These are phyloP conservation scores for Dysmachus trigonus DNA, from an alignment of 2,888 invertebrate species.

Conservation along the genomic window DNA sequence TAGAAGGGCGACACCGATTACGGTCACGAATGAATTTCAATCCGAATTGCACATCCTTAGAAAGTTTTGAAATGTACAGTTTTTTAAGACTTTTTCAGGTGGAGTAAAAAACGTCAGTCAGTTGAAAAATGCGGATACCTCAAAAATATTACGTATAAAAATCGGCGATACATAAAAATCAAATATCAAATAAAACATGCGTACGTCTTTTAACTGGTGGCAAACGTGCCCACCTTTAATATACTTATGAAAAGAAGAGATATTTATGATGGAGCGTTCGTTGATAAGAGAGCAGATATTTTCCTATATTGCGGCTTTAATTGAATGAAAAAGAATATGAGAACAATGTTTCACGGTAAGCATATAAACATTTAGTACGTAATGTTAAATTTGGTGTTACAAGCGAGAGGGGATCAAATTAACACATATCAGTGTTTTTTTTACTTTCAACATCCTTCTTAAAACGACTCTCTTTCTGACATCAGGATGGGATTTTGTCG, in stretches of 20 bases:
- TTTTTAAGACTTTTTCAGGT: constrained; percentile 31
- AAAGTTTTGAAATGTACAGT: not conserved
- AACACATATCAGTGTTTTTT: not conserved
- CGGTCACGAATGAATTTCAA: not conserved
- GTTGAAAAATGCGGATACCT: not conserved
- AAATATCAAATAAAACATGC: not conserved
- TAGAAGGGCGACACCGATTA: not conserved
- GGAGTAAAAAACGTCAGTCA: constrained; percentile 4
- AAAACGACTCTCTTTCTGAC: not conserved
- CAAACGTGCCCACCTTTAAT: not conserved
- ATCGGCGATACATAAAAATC: not conserved
- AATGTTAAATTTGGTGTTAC: constrained; percentile 2
- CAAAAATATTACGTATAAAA: not conserved
- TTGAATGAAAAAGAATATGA: not conserved
- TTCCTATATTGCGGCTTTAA: not conserved
- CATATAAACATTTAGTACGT: constrained; percentile 2
- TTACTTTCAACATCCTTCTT: not conserved
- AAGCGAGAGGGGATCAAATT: not conserved
- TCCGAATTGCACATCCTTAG: not conserved
- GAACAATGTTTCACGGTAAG: not conserved
- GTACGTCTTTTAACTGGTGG: not conserved
- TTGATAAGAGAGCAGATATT: not conserved
- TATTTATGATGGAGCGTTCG: not conserved
- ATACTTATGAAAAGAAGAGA: not conserved
- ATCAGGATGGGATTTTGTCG: not conserved